Conservation (phyloP, 2,888 invertebrate species). For the Ornithoptera alexandrae region DNA sequence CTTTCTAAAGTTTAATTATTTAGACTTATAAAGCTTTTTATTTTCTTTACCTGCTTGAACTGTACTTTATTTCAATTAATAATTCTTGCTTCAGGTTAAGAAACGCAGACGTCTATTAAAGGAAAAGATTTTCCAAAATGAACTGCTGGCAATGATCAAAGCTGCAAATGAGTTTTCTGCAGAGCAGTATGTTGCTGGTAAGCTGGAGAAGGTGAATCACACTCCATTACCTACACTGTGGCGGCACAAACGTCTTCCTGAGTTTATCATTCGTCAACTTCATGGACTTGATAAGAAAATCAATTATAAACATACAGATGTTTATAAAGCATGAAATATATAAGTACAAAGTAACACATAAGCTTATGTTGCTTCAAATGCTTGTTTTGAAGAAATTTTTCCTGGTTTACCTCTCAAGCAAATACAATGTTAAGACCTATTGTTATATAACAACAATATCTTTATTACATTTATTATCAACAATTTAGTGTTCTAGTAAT, state of each 20-base stretch:
- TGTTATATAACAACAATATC: no score
- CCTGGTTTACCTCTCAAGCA: no score
- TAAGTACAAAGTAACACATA: background rate
- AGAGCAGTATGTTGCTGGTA: constrained; percentile 83
- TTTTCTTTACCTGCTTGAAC: no score
- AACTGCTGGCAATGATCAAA: constrained; percentile 84
- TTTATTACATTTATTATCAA: no score
- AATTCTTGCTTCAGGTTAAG: constrained; percentile 64
- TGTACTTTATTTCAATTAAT: no score
- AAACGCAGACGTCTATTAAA: constrained; percentile 85
- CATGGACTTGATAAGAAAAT: constrained; percentile 81
- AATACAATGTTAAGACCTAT: no score
- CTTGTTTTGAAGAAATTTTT: no score
- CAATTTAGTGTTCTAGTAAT: no score
- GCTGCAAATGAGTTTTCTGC: constrained; percentile 88
- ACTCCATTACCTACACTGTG: constrained; percentile 78
- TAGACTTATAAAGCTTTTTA: no score
- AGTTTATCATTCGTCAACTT: constrained; percentile 83
- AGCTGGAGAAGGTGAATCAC: constrained; percentile 81
- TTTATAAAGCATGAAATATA: constrained; percentile 58
- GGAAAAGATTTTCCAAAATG: constrained; percentile 88
- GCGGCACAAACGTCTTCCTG: constrained; percentile 83
- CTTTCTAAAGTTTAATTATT: no score
- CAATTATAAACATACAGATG: constrained; percentile 72
- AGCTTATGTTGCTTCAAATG: no score